Evolutionary conservation across 1,140 invertebrate species (phyloP).

Genomic region (Lerema accius): DNA sequence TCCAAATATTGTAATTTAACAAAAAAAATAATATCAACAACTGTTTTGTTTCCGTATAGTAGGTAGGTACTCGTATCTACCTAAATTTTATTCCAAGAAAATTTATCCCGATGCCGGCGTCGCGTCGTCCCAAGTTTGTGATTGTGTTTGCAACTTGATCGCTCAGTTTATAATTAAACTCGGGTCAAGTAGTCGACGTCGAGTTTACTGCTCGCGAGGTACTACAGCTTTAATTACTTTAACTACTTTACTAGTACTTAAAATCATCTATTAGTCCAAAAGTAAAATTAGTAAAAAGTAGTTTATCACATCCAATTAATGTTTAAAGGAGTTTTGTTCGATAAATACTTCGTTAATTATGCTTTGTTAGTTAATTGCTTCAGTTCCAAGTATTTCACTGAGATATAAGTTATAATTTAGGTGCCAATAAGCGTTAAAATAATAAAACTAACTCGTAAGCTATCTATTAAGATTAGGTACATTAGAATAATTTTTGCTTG

Average conservation of each 20-base stretch:
- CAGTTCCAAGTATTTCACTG: no score
- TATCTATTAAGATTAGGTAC: no score
- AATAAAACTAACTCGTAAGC: no score
- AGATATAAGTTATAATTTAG: no score
- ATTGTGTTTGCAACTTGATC: constrained; percentile 38
- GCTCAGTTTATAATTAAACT: constrained; percentile 51
- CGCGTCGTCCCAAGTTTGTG: constrained; percentile 21
- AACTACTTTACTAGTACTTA: constrained; percentile 8
- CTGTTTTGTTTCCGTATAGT: no score
- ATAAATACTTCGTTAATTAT: no score
- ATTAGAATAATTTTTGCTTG: no score
- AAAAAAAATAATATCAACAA: no score
- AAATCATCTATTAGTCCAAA: not conserved
- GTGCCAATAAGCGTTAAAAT: no score
- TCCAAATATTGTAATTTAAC: no score
- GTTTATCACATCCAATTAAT: not conserved
- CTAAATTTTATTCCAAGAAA: constrained; percentile 4
- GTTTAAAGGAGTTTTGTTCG: constrained; percentile 7
- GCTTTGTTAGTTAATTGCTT: no score
- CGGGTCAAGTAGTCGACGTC: constrained; percentile 46
- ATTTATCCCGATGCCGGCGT: constrained; percentile 14
- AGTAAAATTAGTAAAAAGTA: not conserved
- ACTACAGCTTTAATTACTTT: constrained; percentile 22
- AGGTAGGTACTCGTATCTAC: not conserved
- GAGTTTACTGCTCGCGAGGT: constrained; percentile 36